Base-by-base conservation (phyloP, 2,888 invertebrate genomes). In the Gryllus longicercus region DNA sequence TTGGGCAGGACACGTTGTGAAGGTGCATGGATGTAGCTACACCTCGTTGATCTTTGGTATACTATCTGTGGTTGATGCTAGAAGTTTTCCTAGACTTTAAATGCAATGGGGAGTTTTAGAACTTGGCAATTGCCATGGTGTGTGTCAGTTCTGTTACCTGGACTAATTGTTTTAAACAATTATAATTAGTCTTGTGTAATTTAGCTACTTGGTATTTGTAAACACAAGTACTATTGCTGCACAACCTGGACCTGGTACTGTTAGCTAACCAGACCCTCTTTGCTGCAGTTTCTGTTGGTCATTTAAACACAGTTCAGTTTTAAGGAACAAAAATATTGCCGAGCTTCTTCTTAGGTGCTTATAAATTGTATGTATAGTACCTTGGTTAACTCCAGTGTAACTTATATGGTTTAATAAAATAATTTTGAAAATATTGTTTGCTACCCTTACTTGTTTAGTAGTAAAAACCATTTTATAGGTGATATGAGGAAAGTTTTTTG, bases 181-280 rank as follows among this genome's bases (percentile, higher is more conserved):
- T 14, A 63, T 14, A 63, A n/a, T 18, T 63, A 63, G 63, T 63
- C 63, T 18, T 63, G 63, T 63, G 63, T 14, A 63, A 63, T 63
- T 63, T 63, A n/a, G 63, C 14, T 63, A 63, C 63, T 63, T 63
- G 63, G n/a, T 18, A 18, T 63, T n/a, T n/a, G 14, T 14, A n/a
- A 63, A 63, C 63, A 63, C 63, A 63, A 63, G n/a, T 63, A 38
- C 38, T 38, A 63, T 63, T 63, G 14, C 63, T 63, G 63, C 63
- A 63, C 63, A 63, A 63, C 63, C 63, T 63, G 63, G 63, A 63
- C 63, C 63, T 63, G 63, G 63, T 63, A 63, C 63, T 63, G n/a
- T n/a, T 63, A n/a, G 63, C 63, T 63, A 63, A 63, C 63, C 63
- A 63, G 63, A 63, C 63, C 63, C 14, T 63, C 63, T 63, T 63